These are phyloP conservation scores for Acanthococcus lagerstroemiae DNA, from an alignment of 2,888 invertebrate species.

Conservation along the genomic window DNA sequence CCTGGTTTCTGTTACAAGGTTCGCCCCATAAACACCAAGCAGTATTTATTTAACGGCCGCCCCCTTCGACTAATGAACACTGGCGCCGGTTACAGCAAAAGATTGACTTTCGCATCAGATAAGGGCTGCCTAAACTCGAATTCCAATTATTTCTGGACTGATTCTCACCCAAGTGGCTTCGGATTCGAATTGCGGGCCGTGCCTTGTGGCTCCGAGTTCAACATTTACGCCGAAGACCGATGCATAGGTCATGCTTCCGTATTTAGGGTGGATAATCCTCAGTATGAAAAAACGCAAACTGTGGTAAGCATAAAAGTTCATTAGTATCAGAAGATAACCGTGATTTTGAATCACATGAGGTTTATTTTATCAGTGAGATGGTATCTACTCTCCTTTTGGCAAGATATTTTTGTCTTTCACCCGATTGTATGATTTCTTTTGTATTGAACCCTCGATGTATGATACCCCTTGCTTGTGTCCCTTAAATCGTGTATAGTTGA, in stretches of 20 bases:
- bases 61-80: conserved; percentile 53
- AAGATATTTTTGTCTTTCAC: too few relatives aligned
- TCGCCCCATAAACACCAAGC: conserved; percentile 53
- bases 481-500: too few relatives aligned
- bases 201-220: conserved; percentile 55
- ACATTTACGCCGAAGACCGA: conserved; percentile 51
- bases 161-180: conserved; percentile 60
- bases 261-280: conserved; percentile 57
- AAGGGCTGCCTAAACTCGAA: conserved; percentile 45
- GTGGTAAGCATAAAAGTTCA: conserved; percentile 44
- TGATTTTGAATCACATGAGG: too few relatives aligned
- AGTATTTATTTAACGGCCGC: conserved; percentile 55
- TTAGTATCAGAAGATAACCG: too few relatives aligned
- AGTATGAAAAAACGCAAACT: conserved; percentile 54
- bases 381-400: too few relatives aligned
- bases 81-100: conserved; percentile 66
- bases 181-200: conserved; percentile 59
- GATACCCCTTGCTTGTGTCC: too few relatives aligned
- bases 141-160: conserved; percentile 64
- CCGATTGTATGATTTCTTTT: background rate
- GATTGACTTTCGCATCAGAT: conserved; percentile 60
- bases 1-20: conserved; percentile 65
- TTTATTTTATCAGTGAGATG: too few relatives aligned
- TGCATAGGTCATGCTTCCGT: conserved; percentile 56
- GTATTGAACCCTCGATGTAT: background rate